Evolutionary conservation across 2,888 invertebrate species (phyloP).

Genomic region (Caenorhabditis afra): DNA sequence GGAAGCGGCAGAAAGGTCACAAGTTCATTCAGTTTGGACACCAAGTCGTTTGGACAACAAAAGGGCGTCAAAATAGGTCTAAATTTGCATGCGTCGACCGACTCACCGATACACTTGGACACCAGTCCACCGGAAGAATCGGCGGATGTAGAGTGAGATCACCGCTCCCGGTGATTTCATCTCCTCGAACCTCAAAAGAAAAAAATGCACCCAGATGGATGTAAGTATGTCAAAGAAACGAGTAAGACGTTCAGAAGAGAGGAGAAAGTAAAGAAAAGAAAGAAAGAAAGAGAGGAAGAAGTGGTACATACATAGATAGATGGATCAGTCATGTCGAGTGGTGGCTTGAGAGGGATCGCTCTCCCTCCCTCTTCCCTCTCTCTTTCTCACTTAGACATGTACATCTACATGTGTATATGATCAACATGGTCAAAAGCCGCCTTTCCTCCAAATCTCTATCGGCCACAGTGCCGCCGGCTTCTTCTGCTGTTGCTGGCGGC

Average conservation of each 20-base stretch:
- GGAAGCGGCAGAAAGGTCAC: slow-evolving; percentile 11
- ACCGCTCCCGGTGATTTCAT: slow-evolving; percentile 74
- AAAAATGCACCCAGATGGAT: no score
- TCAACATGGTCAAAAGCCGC: slow-evolving; percentile 51
- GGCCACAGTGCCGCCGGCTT: neutral
- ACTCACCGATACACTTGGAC: slow-evolving; percentile 70
- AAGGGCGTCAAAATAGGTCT: neutral
- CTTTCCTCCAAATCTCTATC: neutral
- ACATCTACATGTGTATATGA: slow-evolving; percentile 42
- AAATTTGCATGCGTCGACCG: slow-evolving; percentile 29
- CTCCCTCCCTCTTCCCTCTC: neutral
- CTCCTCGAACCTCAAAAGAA: neutral
- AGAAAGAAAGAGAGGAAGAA: neutral
- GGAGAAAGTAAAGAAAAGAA: neutral
- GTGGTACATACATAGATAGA: neutral
- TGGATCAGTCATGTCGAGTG: slow-evolving; percentile 8
- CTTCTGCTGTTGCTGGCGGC: slow-evolving; percentile 11
- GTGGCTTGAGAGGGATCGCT: slow-evolving; percentile 7
- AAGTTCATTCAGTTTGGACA: neutral
- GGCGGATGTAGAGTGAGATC: slow-evolving; percentile 67
- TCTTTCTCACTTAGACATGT: slow-evolving; percentile 26
- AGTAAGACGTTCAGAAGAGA: neutral
- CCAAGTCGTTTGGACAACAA: neutral
- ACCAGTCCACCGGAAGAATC: slow-evolving; percentile 70
- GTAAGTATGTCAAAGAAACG: no score